Evolutionary conservation across 2,797 vertebrate species (phyloP).

Genomic region (Schizopygopsis malacanthus): DNA sequence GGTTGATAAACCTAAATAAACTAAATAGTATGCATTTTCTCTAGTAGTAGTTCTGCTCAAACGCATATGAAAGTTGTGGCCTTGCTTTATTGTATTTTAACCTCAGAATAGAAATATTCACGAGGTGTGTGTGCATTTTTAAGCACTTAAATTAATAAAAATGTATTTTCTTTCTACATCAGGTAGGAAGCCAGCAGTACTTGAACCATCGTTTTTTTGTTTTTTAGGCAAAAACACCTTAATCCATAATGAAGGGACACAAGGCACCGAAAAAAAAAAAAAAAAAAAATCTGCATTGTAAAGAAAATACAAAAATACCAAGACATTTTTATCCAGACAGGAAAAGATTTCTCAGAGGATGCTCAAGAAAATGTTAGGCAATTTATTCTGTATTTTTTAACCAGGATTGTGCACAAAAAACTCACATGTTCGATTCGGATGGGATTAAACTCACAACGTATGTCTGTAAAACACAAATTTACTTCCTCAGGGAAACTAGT

Average conservation of each 20-base stretch:
- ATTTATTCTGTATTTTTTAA: background rate
- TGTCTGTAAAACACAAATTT: background rate
- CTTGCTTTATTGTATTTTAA: background rate
- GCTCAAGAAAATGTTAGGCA: background rate
- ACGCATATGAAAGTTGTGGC: background rate
- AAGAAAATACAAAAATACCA: background rate
- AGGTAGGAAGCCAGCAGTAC: background rate
- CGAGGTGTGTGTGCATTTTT: background rate
- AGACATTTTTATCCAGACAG: background rate
- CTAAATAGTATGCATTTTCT: background rate
- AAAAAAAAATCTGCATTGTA: background rate
- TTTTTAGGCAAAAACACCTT: background rate
- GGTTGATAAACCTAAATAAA: background rate
- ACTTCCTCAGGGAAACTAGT: constrained; percentile 6
- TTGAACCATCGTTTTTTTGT: background rate
- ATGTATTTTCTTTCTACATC: background rate
- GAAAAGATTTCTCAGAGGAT: constrained; percentile 15
- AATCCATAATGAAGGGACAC: background rate
- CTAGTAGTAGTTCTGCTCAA: background rate
- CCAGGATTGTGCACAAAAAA: background rate
- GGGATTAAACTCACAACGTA: background rate
- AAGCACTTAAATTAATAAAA: background rate
- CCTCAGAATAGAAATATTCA: background rate
- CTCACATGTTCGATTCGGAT: background rate
- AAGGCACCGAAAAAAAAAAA: background rate